A percentile compares a stretch with the other conserved stretches of the same genome.
Conservation (phyloP, 2,113 vertebrate genomes). For the Monopterus albus region DNA sequence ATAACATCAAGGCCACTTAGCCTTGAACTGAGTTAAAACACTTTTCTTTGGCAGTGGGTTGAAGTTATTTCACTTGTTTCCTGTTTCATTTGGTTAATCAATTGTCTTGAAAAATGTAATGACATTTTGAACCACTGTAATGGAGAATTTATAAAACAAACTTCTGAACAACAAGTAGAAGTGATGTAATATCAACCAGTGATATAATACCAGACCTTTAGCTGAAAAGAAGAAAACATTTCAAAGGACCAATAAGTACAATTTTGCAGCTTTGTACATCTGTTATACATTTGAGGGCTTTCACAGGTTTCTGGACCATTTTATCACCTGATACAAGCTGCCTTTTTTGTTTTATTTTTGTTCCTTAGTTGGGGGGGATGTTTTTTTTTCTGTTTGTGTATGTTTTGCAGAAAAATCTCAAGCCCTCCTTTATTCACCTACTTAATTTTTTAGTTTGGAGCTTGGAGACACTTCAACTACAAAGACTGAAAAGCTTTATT, state of each 20-base stretch:
- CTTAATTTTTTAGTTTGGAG: slow-evolving; percentile 5
- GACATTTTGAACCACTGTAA: too few relatives aligned
- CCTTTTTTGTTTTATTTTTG: background rate
- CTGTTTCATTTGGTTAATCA: background rate
- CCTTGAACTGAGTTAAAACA: background rate
- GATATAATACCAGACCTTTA: background rate
- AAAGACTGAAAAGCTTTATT: slow-evolving; percentile 34
- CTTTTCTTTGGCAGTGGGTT: slow-evolving; percentile 4
- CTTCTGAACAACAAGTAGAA: too few relatives aligned
- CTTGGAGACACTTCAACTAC: slow-evolving; percentile 28
- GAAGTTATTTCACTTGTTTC: background rate
- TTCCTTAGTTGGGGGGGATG: too few relatives aligned
- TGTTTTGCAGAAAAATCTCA: background rate
- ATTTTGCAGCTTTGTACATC: background rate
- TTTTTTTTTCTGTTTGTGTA: too few relatives aligned
- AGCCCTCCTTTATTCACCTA: background rate
- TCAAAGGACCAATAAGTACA: background rate
- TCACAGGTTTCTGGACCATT: background rate
- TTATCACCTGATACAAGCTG: background rate
- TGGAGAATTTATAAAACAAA: too few relatives aligned
- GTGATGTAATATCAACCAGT: too few relatives aligned
- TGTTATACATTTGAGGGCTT: background rate
- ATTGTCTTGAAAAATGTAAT: background rate
- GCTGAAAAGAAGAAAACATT: background rate
- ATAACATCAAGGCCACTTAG: slow-evolving; percentile 19